Evolutionary conservation across 1,140 invertebrate genomes (phyloP), one percentile per base, ranked within the genome.

Genomic region (Lethrus apterus): DNA sequence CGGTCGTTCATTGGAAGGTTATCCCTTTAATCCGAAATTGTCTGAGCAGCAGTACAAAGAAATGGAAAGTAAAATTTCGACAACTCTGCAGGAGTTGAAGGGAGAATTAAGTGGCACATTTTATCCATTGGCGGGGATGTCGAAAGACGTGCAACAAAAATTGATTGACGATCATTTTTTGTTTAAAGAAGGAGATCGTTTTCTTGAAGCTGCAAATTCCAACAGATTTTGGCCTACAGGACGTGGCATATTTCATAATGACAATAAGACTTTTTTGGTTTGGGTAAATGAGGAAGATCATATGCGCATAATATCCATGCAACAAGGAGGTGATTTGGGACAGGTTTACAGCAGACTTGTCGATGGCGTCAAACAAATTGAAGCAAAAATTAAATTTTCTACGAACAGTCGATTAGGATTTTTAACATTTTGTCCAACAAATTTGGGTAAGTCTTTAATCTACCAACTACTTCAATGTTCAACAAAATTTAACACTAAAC

Each of bases 261-360:
- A 79, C 31, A 65, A 70, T 46, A 85, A 86, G 68, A 84, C 77
- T 38, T 86, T 88, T 64, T 65, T 87, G 36, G 79, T 84, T 46
- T 87, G 84, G 83, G 67, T 76, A 46, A 86, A 85, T 60, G 83
- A 86, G 55, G 83, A 86, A 60, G 83, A 86, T 69, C 84, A 87
- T 66, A 57, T 85, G 38, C 70, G 84, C 40, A 75, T 87, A 56
- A 88, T 89, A 60, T 86, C 82, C 41, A 85, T 86, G 82, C 78
- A 67, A 43, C 32, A 33, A 55, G 81, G 81, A 31, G 80, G 81
- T 14, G 75, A 85, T 63, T 59, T 84, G 1, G 63, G 64, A 3
- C 48, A 59, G 15, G 75, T 67, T 8, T 81, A 77, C 58, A 62
- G 64, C 44, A 65, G 82, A 23, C 66, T 84, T n/a, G 72, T 80